Percentiles rank a stretch among this genome's conserved stretches.
phyloP scores from a whole-genome alignment of 64 coral and sea anemone genomes.

The Actinia equina region DNA sequence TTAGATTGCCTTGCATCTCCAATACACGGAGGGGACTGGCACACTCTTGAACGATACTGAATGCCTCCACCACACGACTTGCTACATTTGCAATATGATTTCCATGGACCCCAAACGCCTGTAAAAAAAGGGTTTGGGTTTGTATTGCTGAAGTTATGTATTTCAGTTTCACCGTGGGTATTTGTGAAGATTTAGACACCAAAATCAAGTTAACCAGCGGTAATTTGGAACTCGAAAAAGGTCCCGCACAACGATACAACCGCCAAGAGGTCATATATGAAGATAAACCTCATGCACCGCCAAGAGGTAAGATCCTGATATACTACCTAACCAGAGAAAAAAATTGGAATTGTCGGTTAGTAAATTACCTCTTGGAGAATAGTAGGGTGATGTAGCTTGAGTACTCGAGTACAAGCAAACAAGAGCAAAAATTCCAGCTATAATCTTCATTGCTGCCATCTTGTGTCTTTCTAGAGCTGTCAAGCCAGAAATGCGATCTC shows the following conservation, averaged over 20 bases:
- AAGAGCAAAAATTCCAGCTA: not conserved
- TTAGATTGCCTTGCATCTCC: not conserved
- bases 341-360: not conserved
- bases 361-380: not conserved
- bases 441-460: not conserved
- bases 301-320: too few relatives aligned
- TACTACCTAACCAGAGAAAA: not conserved
- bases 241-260: too few relatives aligned
- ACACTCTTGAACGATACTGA: not conserved
- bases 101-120: not conserved
- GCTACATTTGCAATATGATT: not conserved
- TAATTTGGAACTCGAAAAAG: too few relatives aligned
- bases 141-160: too few relatives aligned
- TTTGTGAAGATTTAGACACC: too few relatives aligned
- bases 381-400: not conserved
- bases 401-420: not conserved
- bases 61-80: not conserved
- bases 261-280: too few relatives aligned
- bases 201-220: too few relatives aligned
- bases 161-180: too few relatives aligned
- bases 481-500: not conserved
- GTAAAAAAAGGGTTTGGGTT: too few relatives aligned
- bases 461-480: not conserved
- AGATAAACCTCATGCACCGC: too few relatives aligned
- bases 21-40: not conserved